Percentiles rank a stretch among this genome's conserved stretches.
Evolutionary conservation across 2,888 invertebrate genomes (phyloP).

Genomic region (Ommatoiulus sabulosus): DNA sequence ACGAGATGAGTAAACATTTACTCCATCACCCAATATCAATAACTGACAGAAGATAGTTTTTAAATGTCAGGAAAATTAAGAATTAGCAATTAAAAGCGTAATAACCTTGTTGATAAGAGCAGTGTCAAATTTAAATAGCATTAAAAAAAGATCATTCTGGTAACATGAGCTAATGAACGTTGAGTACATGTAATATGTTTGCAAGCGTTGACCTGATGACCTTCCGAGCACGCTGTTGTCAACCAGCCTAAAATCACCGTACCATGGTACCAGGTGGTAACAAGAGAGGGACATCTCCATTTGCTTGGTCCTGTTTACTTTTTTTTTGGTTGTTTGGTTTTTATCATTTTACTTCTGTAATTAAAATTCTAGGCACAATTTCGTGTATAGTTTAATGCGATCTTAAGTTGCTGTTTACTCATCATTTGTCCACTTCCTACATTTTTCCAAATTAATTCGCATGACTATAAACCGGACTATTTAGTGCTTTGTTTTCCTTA

Average conservation of each 20-base stretch:
- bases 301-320: conserved; percentile 6
- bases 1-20: no score
- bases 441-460: background rate
- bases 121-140: no score
- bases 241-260: background rate
- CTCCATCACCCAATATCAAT: no score
- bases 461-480: no score
- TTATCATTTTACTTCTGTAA: background rate
- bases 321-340: background rate
- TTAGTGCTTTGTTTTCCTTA: no score
- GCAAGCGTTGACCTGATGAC: conserved; percentile 33
- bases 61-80: no score
- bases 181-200: background rate
- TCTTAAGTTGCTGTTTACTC: conserved; percentile 30
- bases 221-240: background rate
- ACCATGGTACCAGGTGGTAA: conserved; percentile 24
- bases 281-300: conserved; percentile 1
- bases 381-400: background rate
- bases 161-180: background rate
- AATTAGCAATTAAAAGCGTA: no score
- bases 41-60: no score
- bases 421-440: background rate
- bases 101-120: no score
- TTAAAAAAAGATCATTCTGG: no score
- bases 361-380: background rate